Base-by-base conservation (phyloP, 1,140 invertebrate genomes). In the Diploscapter pachys region DNA sequence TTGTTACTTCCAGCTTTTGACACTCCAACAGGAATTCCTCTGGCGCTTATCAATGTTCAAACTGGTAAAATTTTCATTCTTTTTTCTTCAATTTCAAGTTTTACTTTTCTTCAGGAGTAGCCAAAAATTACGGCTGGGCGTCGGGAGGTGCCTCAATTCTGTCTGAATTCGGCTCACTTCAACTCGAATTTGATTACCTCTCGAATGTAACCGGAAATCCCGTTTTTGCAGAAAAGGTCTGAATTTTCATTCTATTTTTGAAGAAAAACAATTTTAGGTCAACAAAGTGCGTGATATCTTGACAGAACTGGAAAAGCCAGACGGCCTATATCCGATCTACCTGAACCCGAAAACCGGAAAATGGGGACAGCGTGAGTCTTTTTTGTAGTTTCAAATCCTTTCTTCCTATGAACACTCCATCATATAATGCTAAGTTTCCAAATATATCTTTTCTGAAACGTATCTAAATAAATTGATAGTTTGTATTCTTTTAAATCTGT, bases 311-410 rank as follows among this genome's bases (percentile, higher is more conserved):
- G 92, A 95, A 9, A 97, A 96, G 86, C 93, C 94, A 0, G 91
- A 92, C 81, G 95, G 95, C 50, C 89, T 99, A 0, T 99, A 98
- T 88, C 95, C 95, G 2, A 98, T 98, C 88, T 99, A 97, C 86
- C 90, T 99, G 52, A 94, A 98, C 87, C 95, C 96, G 0, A 87
- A 91, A 83, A 96, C 93, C 53, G 96, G 95, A 63, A 93, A 92
- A 87, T 99, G 95, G 94, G 95, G 96, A 76, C 94, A 96, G 88
- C 91, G 95, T 98, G 89, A 93, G 93, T 92, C 74, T 57, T 67
- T 6, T 6, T 31, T 67, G n/a, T 1, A 73, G 8, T 62, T 51
- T 4, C 8, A 5, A 2, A 70, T 51, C 13, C 2, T 11, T 31
- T 31, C 31, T 31, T 31, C 31, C 31, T 31, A 31, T 31, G 31